phyloP scores from a whole-genome alignment of 1,140 invertebrate genomes.

The Procambarus virginalis region DNA sequence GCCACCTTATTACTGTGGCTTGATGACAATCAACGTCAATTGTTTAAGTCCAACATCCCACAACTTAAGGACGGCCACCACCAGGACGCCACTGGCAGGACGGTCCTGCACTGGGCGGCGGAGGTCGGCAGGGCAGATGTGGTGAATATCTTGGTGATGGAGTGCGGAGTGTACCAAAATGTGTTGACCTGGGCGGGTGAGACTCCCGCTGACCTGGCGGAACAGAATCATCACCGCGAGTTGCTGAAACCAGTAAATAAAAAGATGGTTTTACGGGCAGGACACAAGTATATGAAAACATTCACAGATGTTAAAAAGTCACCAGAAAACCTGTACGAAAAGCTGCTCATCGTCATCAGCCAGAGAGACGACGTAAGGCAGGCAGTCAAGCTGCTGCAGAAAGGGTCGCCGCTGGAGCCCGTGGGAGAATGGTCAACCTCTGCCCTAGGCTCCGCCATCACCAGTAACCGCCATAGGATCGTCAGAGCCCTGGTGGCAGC shows the following conservation, averaged over 20 bases:
- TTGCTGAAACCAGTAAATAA: background rate
- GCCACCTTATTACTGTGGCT: too few species aligned
- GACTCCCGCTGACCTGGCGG: too few species aligned
- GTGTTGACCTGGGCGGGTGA: too few species aligned
- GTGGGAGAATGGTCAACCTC: background rate
- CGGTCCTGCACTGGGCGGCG: too few species aligned
- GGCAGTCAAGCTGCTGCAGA: background rate
- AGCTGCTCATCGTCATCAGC: conserved; percentile 18
- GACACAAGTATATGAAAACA: too few species aligned
- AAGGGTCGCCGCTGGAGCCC: conserved; percentile 15
- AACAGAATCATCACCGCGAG: too few species aligned
- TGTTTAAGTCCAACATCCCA: background rate
- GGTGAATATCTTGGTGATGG: background rate
- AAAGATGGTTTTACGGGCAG: background rate
- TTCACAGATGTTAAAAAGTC: too few species aligned
- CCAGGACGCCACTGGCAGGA: too few species aligned
- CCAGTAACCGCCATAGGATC: conserved; percentile 7
- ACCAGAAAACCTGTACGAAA: too few species aligned
- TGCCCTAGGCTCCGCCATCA: conserved; percentile 21
- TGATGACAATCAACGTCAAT: too few species aligned
- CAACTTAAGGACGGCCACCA: background rate
- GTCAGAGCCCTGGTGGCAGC: conserved; percentile 7
- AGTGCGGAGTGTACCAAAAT: background rate
- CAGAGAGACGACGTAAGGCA: conserved; percentile 3
- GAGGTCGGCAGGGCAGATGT: background rate